Percentiles rank a stretch among this genome's conserved stretches.
Evolutionary conservation across 2,888 invertebrate genomes (phyloP).

Genomic region (Adelphocoris suturalis): DNA sequence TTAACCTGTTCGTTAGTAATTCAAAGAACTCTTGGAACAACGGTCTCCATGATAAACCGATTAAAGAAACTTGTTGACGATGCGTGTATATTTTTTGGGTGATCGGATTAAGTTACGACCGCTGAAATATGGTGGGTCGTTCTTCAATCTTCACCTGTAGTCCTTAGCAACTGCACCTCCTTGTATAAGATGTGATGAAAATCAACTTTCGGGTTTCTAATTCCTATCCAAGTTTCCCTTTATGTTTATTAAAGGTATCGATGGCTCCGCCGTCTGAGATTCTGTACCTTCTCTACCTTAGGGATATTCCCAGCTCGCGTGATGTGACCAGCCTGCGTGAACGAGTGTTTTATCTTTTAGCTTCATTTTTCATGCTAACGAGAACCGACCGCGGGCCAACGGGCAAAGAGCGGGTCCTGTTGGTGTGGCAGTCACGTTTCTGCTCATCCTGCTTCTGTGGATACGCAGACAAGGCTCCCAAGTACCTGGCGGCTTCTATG

Average conservation of each 20-base stretch:
- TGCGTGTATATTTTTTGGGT: background rate
- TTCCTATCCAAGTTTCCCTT: too few relatives aligned
- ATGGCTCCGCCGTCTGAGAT: background rate
- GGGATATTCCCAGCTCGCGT: background rate
- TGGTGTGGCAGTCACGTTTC: slow-evolving; percentile 51
- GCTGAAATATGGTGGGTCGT: background rate
- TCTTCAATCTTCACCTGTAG: too few relatives aligned
- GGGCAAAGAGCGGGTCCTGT: slow-evolving; percentile 40
- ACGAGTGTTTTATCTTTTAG: slow-evolving; percentile 28
- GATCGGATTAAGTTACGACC: background rate
- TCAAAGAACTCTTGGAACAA: background rate
- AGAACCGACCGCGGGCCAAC: slow-evolving; percentile 9
- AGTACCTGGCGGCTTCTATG: slow-evolving; percentile 9
- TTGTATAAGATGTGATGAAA: too few relatives aligned
- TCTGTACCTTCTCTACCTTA: too few relatives aligned
- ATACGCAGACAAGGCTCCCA: slow-evolving; percentile 23
- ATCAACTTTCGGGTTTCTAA: too few relatives aligned
- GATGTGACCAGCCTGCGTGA: slow-evolving; percentile 28
- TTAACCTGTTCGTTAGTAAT: background rate
- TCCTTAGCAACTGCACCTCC: too few relatives aligned
- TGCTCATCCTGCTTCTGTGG: slow-evolving; percentile 49
- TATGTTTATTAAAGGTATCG: background rate
- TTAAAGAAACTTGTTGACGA: background rate
- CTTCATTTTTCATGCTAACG: slow-evolving; percentile 48
- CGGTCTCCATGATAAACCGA: slow-evolving; percentile 26